These are phyloP conservation scores for Ophonus ardosiacus DNA, from an alignment of 2,888 invertebrate species.

Conservation along the genomic window DNA sequence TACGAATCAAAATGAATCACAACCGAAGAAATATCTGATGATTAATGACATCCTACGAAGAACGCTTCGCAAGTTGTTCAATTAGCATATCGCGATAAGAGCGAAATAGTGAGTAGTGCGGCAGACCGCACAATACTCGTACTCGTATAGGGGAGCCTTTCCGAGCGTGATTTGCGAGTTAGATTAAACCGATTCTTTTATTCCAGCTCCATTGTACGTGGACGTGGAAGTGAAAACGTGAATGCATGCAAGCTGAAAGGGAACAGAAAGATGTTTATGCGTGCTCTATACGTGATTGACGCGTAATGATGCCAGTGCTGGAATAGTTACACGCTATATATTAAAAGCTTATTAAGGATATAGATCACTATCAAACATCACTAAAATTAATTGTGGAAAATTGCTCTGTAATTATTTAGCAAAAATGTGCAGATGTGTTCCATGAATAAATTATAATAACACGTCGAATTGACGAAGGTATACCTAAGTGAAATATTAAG, in stretches of 20 bases:
- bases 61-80: slow-evolving; percentile 48
- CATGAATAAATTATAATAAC: background rate
- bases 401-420: slow-evolving; percentile 8
- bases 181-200: slow-evolving; percentile 46
- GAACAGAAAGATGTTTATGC: slow-evolving; percentile 10
- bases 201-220: slow-evolving; percentile 41
- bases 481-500: background rate
- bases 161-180: slow-evolving; percentile 43
- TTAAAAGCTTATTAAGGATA: slow-evolving; percentile 45
- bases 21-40: slow-evolving; percentile 46
- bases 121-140: slow-evolving; percentile 18
- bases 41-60: slow-evolving; percentile 47
- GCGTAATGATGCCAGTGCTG: slow-evolving; percentile 39
- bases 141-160: background rate
- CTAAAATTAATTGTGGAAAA: slow-evolving; percentile 35
- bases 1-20: slow-evolving; percentile 50
- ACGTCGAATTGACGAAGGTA: background rate
- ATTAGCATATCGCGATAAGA: slow-evolving; percentile 59
- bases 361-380: slow-evolving; percentile 37
- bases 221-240: slow-evolving; percentile 11
- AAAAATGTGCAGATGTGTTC: background rate
- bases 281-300: slow-evolving; percentile 23
- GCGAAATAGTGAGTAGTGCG: background rate
- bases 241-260: slow-evolving; percentile 17
- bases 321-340: slow-evolving; percentile 20